Percentiles rank a stretch among this genome's conserved stretches.
phyloP scores from a whole-genome alignment of 2,797 vertebrate species.

The Microctenopoma stevenorrisi region DNA sequence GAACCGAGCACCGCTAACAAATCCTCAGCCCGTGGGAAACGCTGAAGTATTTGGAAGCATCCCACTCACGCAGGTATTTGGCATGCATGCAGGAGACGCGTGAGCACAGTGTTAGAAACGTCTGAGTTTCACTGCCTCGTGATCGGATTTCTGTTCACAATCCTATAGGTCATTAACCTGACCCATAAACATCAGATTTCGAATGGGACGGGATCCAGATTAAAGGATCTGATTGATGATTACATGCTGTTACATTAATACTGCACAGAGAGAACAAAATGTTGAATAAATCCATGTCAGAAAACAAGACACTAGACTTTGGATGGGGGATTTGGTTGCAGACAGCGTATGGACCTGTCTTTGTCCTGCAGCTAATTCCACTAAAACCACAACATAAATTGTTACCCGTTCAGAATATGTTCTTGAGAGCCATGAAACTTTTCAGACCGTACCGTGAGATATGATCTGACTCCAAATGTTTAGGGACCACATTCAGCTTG shows the following conservation, averaged over 20 bases:
- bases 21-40: background rate
- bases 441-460: constrained; percentile 21
- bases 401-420: constrained; percentile 3
- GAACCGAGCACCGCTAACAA: background rate
- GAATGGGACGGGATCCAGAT: constrained; percentile 13
- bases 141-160: constrained; percentile 4
- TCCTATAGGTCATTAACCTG: constrained; percentile 4
- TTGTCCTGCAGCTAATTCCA: constrained; percentile 43
- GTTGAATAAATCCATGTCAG: constrained; percentile 28
- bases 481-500: constrained; percentile 29
- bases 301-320: constrained; percentile 44
- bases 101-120: background rate
- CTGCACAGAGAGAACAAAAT: constrained; percentile 16
- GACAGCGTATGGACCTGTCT: constrained; percentile 53
- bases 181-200: constrained; percentile 18
- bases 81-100: too few species aligned
- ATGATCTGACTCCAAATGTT: constrained; percentile 50
- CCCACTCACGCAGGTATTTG: background rate
- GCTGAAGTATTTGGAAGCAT: background rate
- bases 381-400: constrained; percentile 35
- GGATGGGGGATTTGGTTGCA: constrained; percentile 49
- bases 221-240: constrained; percentile 29
- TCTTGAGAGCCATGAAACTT: constrained; percentile 14
- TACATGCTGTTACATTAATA: constrained; percentile 28
- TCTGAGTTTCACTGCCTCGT: background rate